Evolutionary conservation across 2,888 invertebrate genomes (phyloP), one percentile per base, ranked within the genome.

Genomic region (Lycocerus yunnanus): DNA sequence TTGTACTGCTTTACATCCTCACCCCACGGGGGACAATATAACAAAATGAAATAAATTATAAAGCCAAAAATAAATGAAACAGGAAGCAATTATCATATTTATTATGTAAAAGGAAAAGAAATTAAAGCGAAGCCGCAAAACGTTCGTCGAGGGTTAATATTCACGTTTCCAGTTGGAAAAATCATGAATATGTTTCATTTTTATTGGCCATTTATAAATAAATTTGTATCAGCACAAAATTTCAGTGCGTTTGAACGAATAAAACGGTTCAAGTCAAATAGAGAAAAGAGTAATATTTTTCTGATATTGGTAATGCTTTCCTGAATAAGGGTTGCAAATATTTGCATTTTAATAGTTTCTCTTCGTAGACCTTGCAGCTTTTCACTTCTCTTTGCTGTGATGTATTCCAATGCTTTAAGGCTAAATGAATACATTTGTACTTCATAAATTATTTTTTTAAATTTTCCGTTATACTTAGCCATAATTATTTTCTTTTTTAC

Each of bases 171-270:
- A 85, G 83, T 84, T 83, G 85, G 84, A 86, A 86, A 85, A 86
- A 86, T 85, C 86, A 87, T 87, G 87, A 87, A 87, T 87, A 87
- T 86, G 86, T 86, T 87, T 87, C 86, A 87, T 87, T 87, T 87
- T 87, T 87, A 87, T 87, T 86, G 87, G 85, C 86, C 86, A 85
- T 87, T 87, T 86, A 85, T 85, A 85, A 83, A 84, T 82, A 83
- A 85, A 84, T 86, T 84, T 83, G 83, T 84, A 83, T 82, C 84
- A 84, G 78, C 78, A 84, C 83, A 81, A 84, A 83, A 84, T 84
- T 82, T 78, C 83, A 83, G 83, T 77, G 79, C 70, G 72, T 75
- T 68, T 70, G 70, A 74, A 73, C 69, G 77, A 61, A 71, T 77
- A 78, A 77, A 77, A 77, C 82, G 77, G 76, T 75, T 74, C 77